These are phyloP conservation scores for Belonocnema kinseyi DNA, from an alignment of 1,140 invertebrate species.

Conservation along the genomic window DNA sequence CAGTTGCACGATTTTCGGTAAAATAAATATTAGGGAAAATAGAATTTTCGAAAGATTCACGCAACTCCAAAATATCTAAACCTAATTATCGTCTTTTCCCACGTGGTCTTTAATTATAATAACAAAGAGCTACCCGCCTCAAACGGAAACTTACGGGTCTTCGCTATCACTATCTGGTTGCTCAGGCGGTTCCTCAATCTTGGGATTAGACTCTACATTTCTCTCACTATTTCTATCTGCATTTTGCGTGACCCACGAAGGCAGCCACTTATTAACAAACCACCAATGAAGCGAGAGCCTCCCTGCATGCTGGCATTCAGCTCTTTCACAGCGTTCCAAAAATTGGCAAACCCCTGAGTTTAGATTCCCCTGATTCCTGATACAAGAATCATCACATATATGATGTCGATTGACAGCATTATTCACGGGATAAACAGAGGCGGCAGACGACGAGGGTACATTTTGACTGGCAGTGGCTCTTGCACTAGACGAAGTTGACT, in stretches of 20 bases:
- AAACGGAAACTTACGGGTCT: slow-evolving; percentile 52
- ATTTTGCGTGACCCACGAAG: slow-evolving; percentile 61
- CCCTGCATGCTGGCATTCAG: slow-evolving; percentile 66
- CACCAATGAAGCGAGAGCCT: slow-evolving; percentile 67
- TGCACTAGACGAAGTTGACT: slow-evolving; percentile 47
- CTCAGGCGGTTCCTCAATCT: slow-evolving; percentile 53
- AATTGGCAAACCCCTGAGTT: slow-evolving; percentile 62
- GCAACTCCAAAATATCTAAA: not conserved
- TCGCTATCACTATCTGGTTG: slow-evolving; percentile 67
- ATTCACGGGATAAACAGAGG: slow-evolving; percentile 47
- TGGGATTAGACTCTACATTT: slow-evolving; percentile 39
- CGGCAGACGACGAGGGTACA: slow-evolving; percentile 55
- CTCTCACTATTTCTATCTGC: slow-evolving; percentile 56
- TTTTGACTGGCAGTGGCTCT: slow-evolving; percentile 41
- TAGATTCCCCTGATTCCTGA: slow-evolving; percentile 61
- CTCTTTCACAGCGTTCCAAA: slow-evolving; percentile 59
- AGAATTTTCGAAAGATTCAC: too few species aligned
- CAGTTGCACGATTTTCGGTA: too few species aligned
- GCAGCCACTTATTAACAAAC: slow-evolving; percentile 69
- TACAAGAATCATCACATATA: slow-evolving; percentile 70
- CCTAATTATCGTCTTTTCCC: not conserved
- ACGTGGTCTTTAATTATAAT: not conserved
- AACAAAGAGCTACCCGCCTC: not conserved
- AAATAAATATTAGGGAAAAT: too few species aligned
- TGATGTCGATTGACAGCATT: slow-evolving; percentile 60